Conservation (phyloP, 2,797 vertebrate genomes). For the Petrocephalus sullivani region DNA sequence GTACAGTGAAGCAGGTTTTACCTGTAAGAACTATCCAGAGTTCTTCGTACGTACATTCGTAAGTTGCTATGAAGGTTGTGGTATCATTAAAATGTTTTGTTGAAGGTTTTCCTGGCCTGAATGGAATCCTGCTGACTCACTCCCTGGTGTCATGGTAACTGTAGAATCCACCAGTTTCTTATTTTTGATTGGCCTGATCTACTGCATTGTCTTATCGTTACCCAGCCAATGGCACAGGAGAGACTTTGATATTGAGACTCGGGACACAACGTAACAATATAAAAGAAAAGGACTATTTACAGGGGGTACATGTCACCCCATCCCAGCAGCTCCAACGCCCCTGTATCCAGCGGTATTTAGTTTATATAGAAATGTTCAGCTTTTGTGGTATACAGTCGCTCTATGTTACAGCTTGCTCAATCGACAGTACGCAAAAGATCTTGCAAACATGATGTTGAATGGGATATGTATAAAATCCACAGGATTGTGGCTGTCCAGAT, state of each 20-base stretch:
- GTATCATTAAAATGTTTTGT: neutral
- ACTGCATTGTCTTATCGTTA: neutral
- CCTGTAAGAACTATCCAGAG: neutral
- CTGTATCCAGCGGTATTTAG: neutral
- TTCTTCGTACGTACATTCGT: neutral
- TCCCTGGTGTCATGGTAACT: neutral
- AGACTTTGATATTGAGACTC: neutral
- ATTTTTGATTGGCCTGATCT: neutral
- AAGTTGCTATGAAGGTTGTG: neutral
- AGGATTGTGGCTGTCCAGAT: neutral
- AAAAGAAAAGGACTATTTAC: neutral
- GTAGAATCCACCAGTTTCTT: neutral
- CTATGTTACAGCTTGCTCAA: neutral
- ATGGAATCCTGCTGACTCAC: neutral
- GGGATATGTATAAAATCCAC: neutral
- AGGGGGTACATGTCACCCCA: neutral
- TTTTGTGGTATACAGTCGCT: neutral
- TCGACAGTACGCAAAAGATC: neutral
- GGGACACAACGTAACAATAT: neutral
- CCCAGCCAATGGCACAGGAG: neutral
- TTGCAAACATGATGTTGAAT: neutral
- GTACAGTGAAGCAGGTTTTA: neutral
- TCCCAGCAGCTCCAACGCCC: neutral
- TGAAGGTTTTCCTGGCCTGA: neutral
- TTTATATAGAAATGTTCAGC: neutral